Conservation (phyloP, 2,797 vertebrate species). For the Otus scops region DNA sequence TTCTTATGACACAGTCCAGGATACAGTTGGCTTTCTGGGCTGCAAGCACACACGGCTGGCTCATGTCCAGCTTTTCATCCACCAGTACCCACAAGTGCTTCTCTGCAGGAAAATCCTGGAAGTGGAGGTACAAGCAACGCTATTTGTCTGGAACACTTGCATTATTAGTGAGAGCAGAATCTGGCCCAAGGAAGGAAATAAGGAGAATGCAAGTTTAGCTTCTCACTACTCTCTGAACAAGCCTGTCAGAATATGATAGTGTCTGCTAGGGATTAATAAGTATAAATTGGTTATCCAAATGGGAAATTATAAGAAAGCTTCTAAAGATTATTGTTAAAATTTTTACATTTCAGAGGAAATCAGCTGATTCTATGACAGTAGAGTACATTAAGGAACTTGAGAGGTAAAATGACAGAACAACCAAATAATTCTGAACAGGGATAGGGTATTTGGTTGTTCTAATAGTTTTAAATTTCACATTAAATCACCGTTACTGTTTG, state of each 20-base stretch:
- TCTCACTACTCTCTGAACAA: not conserved
- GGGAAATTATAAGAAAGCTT: not conserved
- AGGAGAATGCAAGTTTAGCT: not conserved
- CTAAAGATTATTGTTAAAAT: not conserved
- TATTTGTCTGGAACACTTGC: not conserved
- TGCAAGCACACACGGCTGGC: accelerated
- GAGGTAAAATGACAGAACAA: not conserved
- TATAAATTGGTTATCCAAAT: conserved; percentile 3
- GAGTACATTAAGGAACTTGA: not conserved
- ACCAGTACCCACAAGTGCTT: not conserved
- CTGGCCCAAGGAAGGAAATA: not conserved
- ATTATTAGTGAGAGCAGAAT: not conserved
- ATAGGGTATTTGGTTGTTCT: not conserved
- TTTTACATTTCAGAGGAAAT: conserved; percentile 6
- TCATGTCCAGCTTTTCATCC: not conserved
- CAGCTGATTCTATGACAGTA: not conserved
- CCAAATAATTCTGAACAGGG: not conserved
- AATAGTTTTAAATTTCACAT: not conserved
- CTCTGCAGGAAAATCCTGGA: not conserved
- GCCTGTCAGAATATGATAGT: not conserved
- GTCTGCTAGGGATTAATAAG: not conserved
- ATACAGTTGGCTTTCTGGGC: accelerated
- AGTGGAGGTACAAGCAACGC: not conserved
- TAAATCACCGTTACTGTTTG: not conserved
- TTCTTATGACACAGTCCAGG: not conserved